Base-by-base conservation (phyloP, 2,888 invertebrate species). In the Drosophila imparisetae region DNA sequence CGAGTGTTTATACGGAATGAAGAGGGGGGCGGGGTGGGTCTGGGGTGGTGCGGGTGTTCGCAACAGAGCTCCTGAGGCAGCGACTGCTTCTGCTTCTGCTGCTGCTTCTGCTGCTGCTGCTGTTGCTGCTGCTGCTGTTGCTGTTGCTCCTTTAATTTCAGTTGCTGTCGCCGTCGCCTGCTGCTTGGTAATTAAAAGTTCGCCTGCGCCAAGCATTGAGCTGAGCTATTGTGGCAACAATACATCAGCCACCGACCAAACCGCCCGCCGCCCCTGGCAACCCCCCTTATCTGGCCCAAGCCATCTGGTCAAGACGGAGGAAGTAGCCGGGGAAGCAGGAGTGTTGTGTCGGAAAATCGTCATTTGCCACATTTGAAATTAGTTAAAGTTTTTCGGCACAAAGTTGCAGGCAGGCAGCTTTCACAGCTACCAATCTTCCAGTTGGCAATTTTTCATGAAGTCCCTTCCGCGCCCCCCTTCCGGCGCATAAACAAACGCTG, bases 121-220 rank as follows among this genome's bases (percentile, higher is more conserved):
- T n/a, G 7, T n/a, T 34, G 48, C 5, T 32, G 21, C 24, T 57
- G 29, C 38, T 52, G 36, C 32, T 32, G 27, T 0, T 42, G 29
- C 45, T 53, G 36, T 52, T 29, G 27, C 32, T 53, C 24, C 66
- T 73, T 29, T 38, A 45, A 48, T 53, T 61, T 40, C 38, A 50
- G 34, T 55, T 24, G 42, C 27, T 29, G 49, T 30, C 36, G 65
- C 59, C 61, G 54, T 40, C 40, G 75, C 85, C 72, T 78, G 83
- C 80, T 89, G 81, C 84, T 78, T 87, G 84, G 90, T 86, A 86
- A 86, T 86, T 86, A 86, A 86, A 86, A 86, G 82, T 86, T 86
- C 64, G 89, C 85, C 85, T 71, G 76, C 74, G 67, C 68, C 73
- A 78, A 80, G 75, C 83, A 73, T 68, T 71, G 81, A 80, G 73